These are phyloP conservation scores for Typhlichthys subterraneus DNA, from an alignment of 2,797 vertebrate species.

Conservation along the genomic window DNA sequence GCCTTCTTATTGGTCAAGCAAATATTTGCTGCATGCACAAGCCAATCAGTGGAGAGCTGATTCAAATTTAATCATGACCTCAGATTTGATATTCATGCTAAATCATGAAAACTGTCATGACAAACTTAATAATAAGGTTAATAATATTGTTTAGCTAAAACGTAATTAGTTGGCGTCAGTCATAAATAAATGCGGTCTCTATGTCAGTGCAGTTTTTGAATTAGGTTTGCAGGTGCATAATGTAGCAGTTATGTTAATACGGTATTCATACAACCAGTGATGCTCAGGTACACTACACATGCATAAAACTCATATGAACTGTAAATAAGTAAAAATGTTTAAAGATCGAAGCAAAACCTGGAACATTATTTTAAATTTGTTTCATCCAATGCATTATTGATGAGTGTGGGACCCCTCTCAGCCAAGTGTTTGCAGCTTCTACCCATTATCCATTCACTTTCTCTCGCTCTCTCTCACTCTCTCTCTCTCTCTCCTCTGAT, in stretches of 20 bases:
- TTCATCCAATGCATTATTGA: constrained; percentile 47
- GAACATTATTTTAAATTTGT: constrained; percentile 31
- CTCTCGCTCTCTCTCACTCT: not conserved
- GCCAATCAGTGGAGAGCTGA: too few species aligned
- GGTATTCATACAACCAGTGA: not conserved
- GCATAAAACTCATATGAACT: not conserved
- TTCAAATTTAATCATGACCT: too few species aligned
- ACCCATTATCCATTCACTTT: constrained; percentile 7
- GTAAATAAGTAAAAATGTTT: constrained; percentile 9
- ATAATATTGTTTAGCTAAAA: not conserved
- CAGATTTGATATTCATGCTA: not conserved
- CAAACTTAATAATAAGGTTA: not conserved
- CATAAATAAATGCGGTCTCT: not conserved
- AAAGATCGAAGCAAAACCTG: constrained; percentile 16
- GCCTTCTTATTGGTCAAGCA: too few species aligned
- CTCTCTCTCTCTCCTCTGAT: not conserved
- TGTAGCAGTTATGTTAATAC: not conserved
- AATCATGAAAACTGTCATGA: not conserved
- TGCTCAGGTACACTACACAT: constrained; percentile 3
- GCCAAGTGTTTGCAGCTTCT: constrained; percentile 32
- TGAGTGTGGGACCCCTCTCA: constrained; percentile 14
- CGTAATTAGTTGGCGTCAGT: not conserved
- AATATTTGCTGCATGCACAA: too few species aligned
- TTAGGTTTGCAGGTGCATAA: not conserved
- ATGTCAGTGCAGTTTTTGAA: constrained; percentile 7